Evolutionary conservation across 2,888 invertebrate genomes (phyloP), one percentile per base, ranked within the genome.

Genomic region (Lasius platythorax): DNA sequence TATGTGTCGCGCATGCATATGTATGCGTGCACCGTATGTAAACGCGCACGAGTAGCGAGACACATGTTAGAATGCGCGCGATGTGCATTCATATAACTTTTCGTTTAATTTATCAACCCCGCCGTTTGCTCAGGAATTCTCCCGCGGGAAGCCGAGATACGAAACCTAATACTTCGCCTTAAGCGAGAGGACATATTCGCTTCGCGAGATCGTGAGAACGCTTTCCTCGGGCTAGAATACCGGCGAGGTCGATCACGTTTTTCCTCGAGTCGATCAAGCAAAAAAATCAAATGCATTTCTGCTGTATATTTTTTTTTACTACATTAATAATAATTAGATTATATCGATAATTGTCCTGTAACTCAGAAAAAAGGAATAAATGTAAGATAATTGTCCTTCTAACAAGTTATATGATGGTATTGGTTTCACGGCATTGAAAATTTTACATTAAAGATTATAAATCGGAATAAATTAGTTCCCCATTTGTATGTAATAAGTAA

Each of bases 181-280:
- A 23, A 74, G 43, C 78, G 53, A 83, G 68, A 70, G 75, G 82
- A 70, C 78, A 70, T 11, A 9, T 85, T 84, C 67, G 50, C 50
- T 74, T 40, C 84, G 85, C 40, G 85, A 79, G 87, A 91, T 92
- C 92, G 92, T 91, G 92, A 90, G 92, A 92, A 92, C 85, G 18
- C 33, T 79, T 72, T 79, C 72, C 58, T 33, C 30, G 40, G 33
- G 30, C 75, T 23, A 2, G 28, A 6, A 68, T 23, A 30, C n/a
- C 50, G 15, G 28, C 58, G n/a, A 56, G n/a, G 23, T 37, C 43
- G 66, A 76, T 74, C 68, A 43, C 23, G 40, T 58, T 56, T 58
- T 50, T 37, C 15, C 12, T 15, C 67, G 37, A 68, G 18, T 61
- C 6, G 12, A 33, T 72, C 43, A 11, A 5, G 18, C 2, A 53